Evolutionary conservation across 1,140 invertebrate genomes (phyloP), one percentile per base, ranked within the genome.

Genomic region (Aphis gossypii): DNA sequence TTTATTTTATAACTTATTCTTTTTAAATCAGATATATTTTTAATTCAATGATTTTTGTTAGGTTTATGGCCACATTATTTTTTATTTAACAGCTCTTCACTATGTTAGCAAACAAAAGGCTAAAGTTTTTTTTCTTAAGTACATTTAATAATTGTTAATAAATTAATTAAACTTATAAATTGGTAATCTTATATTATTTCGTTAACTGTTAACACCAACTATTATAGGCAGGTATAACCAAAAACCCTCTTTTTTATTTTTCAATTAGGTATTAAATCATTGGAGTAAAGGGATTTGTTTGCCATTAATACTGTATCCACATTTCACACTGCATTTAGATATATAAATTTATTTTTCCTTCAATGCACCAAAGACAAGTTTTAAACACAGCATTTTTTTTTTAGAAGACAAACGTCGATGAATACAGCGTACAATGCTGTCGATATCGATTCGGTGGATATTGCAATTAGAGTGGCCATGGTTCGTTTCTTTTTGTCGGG

Each of bases 391-490:
- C 30, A 30, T 46, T 90, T 86, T 68, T 60, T 38, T 90, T 92
- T 83, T 92, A 92, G 90, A 51, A 92, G 68, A 83, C 54, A 83
- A 35, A 41, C 21, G 9, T 51, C 68, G 9, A 35, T 60, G 5
- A 82, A 35, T 51, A 44, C 56, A 76, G 11, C 41, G 35, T 92
- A 83, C 20, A 83, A 38, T 5, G 25, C 60, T 23, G 46, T 98
- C 95, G 99, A 99, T 95, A 98, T 99, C 5, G 99, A 99, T 95
- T 99, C 98, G 0, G 99, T 99, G 2, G 99, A 99, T 96, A 97
- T 99, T n/a, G 99, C 99, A 7, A 99, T 98, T 0, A 96, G 99
- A 94, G 98, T 99, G 54, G 99, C 99, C 46, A 99, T 99, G 99
- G 99, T 99, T 6, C 97, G 98, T 23, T 99, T 99, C 95, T 99